phyloP scores from a whole-genome alignment of 2,888 invertebrate genomes.

The Nemurella pictetii region DNA sequence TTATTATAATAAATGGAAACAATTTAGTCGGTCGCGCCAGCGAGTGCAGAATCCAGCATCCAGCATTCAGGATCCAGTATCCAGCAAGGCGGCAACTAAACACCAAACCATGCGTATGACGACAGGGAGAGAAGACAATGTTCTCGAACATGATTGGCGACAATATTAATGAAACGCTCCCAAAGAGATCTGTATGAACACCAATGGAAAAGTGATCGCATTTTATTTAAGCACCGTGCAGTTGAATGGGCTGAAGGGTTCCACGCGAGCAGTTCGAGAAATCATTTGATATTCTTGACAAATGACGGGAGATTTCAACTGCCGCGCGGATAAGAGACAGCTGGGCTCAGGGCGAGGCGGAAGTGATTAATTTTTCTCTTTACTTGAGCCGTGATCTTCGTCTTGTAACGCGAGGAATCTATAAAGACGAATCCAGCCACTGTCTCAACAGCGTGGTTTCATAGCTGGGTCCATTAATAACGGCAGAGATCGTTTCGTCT shows the following conservation, averaged over 20 bases:
- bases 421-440: constrained; percentile 16
- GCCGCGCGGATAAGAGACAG: constrained; percentile 36
- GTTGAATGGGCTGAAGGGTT: constrained; percentile 19
- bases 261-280: constrained; percentile 34
- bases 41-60: neutral
- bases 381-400: constrained; percentile 14
- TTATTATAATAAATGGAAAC: neutral
- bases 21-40: neutral
- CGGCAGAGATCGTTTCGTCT: neutral
- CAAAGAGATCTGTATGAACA: constrained; percentile 4
- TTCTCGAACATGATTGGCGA: neutral
- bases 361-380: constrained; percentile 35
- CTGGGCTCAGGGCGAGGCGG: constrained; percentile 29
- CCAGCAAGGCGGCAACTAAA: neutral
- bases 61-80: neutral
- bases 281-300: constrained; percentile 56
- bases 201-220: constrained; percentile 19
- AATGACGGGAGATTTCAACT: constrained; percentile 40
- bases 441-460: constrained; percentile 2
- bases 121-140: neutral
- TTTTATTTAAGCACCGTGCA: constrained; percentile 23
- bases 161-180: constrained; percentile 16
- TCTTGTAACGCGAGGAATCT: constrained; percentile 27
- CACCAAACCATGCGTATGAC: neutral
- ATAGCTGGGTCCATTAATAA: neutral